These are phyloP conservation scores for Drosophila ercepeae DNA, from an alignment of 1,140 invertebrate genomes.

Conservation along the genomic window DNA sequence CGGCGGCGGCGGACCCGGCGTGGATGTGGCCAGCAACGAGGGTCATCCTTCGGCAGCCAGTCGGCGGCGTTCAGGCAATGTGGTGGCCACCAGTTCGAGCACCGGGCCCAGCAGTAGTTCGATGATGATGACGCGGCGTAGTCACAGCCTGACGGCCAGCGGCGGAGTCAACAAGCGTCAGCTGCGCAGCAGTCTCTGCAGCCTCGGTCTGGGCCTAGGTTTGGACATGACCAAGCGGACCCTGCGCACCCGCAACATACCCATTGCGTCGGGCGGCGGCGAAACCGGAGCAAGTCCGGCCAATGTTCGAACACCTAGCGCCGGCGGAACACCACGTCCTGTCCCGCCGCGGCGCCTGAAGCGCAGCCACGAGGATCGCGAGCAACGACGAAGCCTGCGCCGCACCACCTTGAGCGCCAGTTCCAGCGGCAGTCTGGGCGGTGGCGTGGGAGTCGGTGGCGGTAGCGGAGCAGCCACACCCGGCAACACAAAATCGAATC, in stretches of 20 bases:
- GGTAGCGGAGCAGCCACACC: not conserved
- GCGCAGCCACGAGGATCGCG: slow-evolving; percentile 47
- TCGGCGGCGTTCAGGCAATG: slow-evolving; percentile 20
- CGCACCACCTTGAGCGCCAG: slow-evolving; percentile 38
- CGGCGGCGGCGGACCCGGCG: slow-evolving; percentile 2
- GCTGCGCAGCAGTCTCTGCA: slow-evolving; percentile 68
- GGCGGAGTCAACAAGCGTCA: slow-evolving; percentile 63
- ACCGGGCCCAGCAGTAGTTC: slow-evolving; percentile 2
- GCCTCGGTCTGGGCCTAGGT: slow-evolving; percentile 14
- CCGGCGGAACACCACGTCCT: not conserved
- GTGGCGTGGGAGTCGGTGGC: not conserved
- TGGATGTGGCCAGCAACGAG: not conserved
- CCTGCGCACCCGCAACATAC: slow-evolving; percentile 64
- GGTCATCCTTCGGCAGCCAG: slow-evolving; percentile 1
- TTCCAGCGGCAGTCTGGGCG: slow-evolving; percentile 4
- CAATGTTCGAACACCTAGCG: not conserved
- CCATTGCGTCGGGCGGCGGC: slow-evolving; percentile 11
- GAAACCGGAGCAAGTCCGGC: not conserved
- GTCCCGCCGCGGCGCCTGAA: slow-evolving; percentile 44
- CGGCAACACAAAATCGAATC: slow-evolving; percentile 52
- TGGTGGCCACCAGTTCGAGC: slow-evolving; percentile 22
- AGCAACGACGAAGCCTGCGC: slow-evolving; percentile 55
- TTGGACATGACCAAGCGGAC: slow-evolving; percentile 68
- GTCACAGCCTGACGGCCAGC: slow-evolving; percentile 42
- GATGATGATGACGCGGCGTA: slow-evolving; percentile 63